These are phyloP conservation scores for Scomber colias DNA, from an alignment of 2,113 vertebrate genomes.

Conservation along the genomic window DNA sequence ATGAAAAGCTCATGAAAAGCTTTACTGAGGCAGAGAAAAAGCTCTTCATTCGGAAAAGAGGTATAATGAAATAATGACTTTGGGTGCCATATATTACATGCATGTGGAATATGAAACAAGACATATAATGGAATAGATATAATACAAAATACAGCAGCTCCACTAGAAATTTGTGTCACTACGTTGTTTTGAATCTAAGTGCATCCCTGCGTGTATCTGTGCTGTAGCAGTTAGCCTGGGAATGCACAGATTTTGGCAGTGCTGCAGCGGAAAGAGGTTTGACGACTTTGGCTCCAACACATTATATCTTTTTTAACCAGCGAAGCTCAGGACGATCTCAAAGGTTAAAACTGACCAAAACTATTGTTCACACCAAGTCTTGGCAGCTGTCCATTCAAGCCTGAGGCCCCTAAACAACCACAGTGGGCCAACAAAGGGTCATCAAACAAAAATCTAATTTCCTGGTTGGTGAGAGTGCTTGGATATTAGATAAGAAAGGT, in stretches of 20 bases:
- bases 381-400: conserved; percentile 38
- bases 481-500: conserved; percentile 69
- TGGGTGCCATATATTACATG: neutral
- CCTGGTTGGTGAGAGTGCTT: conserved; percentile 49
- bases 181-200: neutral
- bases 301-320: neutral
- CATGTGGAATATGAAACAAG: neutral
- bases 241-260: neutral
- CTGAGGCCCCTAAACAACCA: conserved; percentile 10
- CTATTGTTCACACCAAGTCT: conserved; percentile 20
- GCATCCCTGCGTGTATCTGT: neutral
- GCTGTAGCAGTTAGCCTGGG: neutral
- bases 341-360: neutral
- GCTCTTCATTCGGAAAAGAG: conserved; percentile 27
- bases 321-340: neutral
- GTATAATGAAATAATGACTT: neutral
- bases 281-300: neutral
- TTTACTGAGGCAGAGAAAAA: conserved; percentile 32
- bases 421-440: conserved; percentile 13
- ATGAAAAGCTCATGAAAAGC: conserved; percentile 50
- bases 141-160: neutral
- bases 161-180: neutral
- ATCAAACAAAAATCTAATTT: conserved; percentile 69
- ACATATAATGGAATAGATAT: neutral
- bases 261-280: neutral